These are phyloP conservation scores for Avahi laniger DNA, from an alignment of 2,797 vertebrate genomes.

Conservation along the genomic window DNA sequence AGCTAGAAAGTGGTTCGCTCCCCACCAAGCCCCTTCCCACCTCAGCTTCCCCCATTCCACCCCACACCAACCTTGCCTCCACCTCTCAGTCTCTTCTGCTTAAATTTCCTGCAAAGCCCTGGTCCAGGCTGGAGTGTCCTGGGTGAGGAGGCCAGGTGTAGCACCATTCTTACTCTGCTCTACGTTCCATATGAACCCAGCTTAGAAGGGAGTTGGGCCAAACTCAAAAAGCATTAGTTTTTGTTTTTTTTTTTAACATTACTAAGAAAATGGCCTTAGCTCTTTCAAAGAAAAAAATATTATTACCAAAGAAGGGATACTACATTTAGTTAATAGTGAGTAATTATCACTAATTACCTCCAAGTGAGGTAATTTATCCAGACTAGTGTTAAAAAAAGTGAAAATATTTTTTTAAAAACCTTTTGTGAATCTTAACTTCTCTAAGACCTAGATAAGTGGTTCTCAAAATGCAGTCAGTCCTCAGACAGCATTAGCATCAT, in stretches of 20 bases:
- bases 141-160: neutral
- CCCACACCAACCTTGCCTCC: neutral
- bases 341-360: constrained; percentile 26
- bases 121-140: neutral
- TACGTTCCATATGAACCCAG: neutral
- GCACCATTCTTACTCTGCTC: neutral
- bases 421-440: constrained; percentile 27
- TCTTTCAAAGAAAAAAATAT: constrained; percentile 7
- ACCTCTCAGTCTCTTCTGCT: neutral
- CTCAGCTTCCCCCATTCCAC: neutral
- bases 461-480: neutral
- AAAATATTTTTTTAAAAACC: neutral
- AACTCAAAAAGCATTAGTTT: neutral
- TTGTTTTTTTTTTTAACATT: neutral
- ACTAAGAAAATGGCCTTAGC: neutral
- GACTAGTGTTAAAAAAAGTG: neutral
- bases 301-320: neutral
- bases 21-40: too few relatives aligned
- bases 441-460: neutral
- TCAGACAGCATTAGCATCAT: neutral
- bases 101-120: neutral
- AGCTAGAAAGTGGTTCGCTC: neutral
- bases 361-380: neutral
- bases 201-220: neutral
- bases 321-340: neutral